Base-by-base conservation (phyloP, 1,140 invertebrate species). In the Drosophila ohnishii region DNA sequence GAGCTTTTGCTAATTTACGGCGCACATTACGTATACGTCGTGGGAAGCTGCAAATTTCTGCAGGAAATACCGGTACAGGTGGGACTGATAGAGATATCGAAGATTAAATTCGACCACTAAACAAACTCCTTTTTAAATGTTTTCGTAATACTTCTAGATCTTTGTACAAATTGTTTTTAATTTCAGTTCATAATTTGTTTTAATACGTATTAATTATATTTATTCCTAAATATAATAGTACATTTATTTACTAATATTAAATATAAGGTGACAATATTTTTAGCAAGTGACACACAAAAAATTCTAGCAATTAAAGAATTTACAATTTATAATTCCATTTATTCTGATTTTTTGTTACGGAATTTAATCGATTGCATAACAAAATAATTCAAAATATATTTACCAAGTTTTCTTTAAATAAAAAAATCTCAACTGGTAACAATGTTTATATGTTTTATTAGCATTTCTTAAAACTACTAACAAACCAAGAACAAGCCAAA, bases 11-110 rank as follows among this genome's bases (percentile, higher is more conserved):
- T 75, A 79, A 83, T 75, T 83, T 40, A 32, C n/a, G 64, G 40
- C 44, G 39, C 32, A 51, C 60, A 82, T 78, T 53, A 51, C 80
- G 63, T 69, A 84, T 84, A 84, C 80, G 80, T 34, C 50, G 25
- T 61, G 60, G 58, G 42, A n/a, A 40, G 40, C n/a, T 34, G 22
- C n/a, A 44, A 19, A 37, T 30, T 60, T 58, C 5, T 34, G 13
- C 55, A 1, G 22, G 11, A 22, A 66, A 66, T 22, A 53, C 10
- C 10, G 13, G 10, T 1, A 5, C 14, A 69, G 50, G 19, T 35
- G 28, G 22, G 34, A 14, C 30, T 3, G 11, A 58, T 40, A 16
- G 51, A 50, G 53, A 59, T 71, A 34, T 0, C 13, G 5, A 1
- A 2, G 5, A 25, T 13, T 30, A 28, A 8, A 11, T 42, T 30